These are phyloP conservation scores for Odontophorus gujanensis DNA, from an alignment of 2,113 vertebrate species.

Conservation along the genomic window DNA sequence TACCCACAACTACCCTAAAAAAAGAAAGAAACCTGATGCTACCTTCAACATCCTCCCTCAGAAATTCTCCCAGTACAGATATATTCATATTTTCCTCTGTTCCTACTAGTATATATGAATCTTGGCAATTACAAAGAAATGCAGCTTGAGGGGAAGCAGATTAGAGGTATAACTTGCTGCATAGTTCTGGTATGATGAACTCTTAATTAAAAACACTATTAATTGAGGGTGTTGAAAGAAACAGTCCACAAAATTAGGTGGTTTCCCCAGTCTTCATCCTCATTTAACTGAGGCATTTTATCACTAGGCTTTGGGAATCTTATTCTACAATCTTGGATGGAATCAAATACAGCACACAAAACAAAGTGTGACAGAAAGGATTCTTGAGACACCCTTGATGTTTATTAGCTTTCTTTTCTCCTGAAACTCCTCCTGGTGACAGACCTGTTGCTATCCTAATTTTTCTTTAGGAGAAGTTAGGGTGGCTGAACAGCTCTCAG, in stretches of 20 bases:
- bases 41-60: slow-evolving; percentile 1
- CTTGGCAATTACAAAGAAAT: slow-evolving; percentile 17
- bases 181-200: neutral
- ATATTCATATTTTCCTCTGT: neutral
- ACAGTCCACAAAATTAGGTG: neutral
- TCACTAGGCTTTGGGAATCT: neutral
- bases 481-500: neutral
- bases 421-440: neutral
- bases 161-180: slow-evolving; percentile 1
- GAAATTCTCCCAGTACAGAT: neutral
- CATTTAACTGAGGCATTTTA: neutral
- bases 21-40: neutral
- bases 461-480: neutral
- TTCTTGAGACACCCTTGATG: neutral
- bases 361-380: neutral
- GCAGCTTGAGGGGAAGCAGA: neutral
- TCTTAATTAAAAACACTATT: neutral
- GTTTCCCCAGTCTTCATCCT: neutral
- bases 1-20: neutral
- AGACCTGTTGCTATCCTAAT: neutral
- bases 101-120: neutral
- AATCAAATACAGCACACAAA: neutral
- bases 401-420: neutral
- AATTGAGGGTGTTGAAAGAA: slow-evolving; percentile 51
- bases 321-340: neutral